Evolutionary conservation across 2,888 invertebrate genomes (phyloP), one percentile per base, ranked within the genome.

Genomic region (Lasioglossum oenotherae): DNA sequence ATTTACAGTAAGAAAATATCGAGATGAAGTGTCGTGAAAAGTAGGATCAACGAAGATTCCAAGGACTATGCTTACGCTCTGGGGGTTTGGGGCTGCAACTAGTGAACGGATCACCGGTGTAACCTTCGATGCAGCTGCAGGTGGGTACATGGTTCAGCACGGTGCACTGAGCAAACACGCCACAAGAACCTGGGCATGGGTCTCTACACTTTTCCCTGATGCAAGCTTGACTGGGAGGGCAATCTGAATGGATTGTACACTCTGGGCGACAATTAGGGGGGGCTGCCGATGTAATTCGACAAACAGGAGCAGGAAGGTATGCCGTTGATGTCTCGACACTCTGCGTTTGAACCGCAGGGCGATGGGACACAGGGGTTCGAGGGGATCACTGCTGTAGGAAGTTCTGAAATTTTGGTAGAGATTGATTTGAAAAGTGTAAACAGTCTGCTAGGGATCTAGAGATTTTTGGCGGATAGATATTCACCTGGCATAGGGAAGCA

Each of bases 101-200:
- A 91, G 96, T 97, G 95, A 98, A 98, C 86, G 98, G 98, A 96
- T 98, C 98, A 72, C 98, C 98, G 16, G 97, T 97, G 94, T 97
- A 98, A 91, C 97, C 97, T 87, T 97, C 96, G 90, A 97, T 95
- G 94, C 98, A 98, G 91, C 97, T 97, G 95, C 98, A 98, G 90
- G 97, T 96, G 27, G 98, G 98, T 92, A 97, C 97, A 95, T 98
- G 98, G 94, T 97, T 97, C 91, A 97, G 96, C 89, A 98, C 98
- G 89, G 96, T 96, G 94, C 98, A 98, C 90, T 96, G 96, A n/a
- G 98, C 97, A 92, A 75, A 84, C 16, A 46, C 95, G 57, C 98
- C 98, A 94, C 98, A 97, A 0, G 97, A 96, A n/a, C 97, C 97
- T 64, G 96, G 96, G 90, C 97, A 97, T 2, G 97, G 97, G 93